phyloP scores from a whole-genome alignment of 2,113 vertebrate genomes.

The Platichthys flesus region DNA sequence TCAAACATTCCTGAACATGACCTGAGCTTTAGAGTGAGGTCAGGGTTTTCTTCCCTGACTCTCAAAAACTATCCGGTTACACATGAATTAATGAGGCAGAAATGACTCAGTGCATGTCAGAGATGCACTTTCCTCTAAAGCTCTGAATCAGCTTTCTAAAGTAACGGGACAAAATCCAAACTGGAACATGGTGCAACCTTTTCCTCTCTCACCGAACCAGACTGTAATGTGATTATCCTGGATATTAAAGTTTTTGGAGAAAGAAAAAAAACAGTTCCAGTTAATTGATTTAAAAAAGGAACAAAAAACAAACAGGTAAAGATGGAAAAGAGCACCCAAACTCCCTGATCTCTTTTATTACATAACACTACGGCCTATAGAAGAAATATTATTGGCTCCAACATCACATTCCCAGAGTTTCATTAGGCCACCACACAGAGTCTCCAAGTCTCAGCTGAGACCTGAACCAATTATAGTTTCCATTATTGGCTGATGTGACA shows the following conservation, averaged over 20 bases:
- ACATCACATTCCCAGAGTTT: constrained; percentile 13
- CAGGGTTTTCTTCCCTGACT: no score
- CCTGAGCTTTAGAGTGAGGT: no score
- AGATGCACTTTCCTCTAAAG: no score
- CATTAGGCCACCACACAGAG: constrained; percentile 22
- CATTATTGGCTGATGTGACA: constrained; percentile 33
- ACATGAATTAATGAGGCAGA: no score
- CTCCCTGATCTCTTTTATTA: neutral
- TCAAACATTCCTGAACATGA: constrained; percentile 36
- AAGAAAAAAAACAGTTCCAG: neutral
- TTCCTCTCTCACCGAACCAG: no score
- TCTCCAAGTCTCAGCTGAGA: constrained; percentile 55
- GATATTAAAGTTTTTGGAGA: constrained; percentile 12
- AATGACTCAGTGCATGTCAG: no score
- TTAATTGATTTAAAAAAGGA: neutral
- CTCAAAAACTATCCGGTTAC: no score
- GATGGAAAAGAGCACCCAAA: no score
- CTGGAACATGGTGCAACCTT: neutral
- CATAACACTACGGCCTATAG: neutral
- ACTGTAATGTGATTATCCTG: constrained; percentile 24
- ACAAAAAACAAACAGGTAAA: no score
- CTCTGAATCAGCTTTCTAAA: constrained; percentile 24
- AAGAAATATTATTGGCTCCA: constrained; percentile 12
- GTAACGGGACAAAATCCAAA: neutral
- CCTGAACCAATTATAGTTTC: constrained; percentile 66